Conservation (phyloP, 1,140 invertebrate genomes). For the Charaxes varanes region DNA sequence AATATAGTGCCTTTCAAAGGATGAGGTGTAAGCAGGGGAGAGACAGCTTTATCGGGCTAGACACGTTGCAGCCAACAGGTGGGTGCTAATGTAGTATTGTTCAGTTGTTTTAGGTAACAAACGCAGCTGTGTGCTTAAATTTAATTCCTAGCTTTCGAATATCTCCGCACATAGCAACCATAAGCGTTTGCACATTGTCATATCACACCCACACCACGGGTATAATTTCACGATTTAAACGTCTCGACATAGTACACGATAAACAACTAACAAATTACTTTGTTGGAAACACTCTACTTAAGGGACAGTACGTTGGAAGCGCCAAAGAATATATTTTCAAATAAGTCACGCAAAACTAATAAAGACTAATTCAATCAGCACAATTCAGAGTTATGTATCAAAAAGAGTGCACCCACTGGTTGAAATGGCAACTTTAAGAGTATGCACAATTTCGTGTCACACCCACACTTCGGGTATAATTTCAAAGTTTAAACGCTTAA, state of each 20-base stretch:
- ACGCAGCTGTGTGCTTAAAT: slow-evolving; percentile 10
- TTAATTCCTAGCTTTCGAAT: slow-evolving; percentile 13
- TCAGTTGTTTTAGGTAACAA: not conserved
- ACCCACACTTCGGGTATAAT: slow-evolving; percentile 58
- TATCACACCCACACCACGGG: slow-evolving; percentile 49
- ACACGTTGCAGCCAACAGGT: slow-evolving; percentile 59
- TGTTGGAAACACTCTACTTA: too few relatives aligned
- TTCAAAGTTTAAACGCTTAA: slow-evolving; percentile 56
- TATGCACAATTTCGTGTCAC: slow-evolving; percentile 57
- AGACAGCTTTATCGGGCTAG: slow-evolving; percentile 43
- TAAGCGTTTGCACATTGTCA: slow-evolving; percentile 54
- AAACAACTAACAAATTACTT: slow-evolving; percentile 67
- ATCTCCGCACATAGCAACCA: slow-evolving; percentile 14
- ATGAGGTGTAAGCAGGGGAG: slow-evolving; percentile 66
- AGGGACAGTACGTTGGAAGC: too few relatives aligned
- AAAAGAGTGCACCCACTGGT: too few relatives aligned
- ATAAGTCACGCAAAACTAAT: too few relatives aligned
- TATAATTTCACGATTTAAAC: slow-evolving; percentile 64
- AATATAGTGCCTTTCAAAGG: slow-evolving; percentile 50
- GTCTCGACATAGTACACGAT: slow-evolving; percentile 43
- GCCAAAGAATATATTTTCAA: too few relatives aligned
- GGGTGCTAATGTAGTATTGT: slow-evolving; percentile 15
- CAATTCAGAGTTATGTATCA: too few relatives aligned
- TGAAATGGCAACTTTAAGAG: slow-evolving; percentile 25
- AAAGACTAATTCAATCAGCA: too few relatives aligned